phyloP scores from a whole-genome alignment of 2,113 vertebrate species.

The Phaethon lepturus region DNA sequence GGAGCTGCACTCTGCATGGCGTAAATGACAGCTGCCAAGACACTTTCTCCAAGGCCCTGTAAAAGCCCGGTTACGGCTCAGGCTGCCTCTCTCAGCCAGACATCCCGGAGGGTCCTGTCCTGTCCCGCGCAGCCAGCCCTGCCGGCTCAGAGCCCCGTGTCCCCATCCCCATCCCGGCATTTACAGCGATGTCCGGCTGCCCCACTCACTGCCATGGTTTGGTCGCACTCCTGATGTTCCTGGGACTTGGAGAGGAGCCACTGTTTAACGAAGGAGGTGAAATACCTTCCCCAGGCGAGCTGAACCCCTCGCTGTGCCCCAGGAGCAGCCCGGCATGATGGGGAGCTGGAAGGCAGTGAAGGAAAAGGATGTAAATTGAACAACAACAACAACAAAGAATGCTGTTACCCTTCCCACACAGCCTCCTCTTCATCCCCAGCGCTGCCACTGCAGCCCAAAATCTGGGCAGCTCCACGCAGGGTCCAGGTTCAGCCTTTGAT shows the following conservation, averaged over 20 bases:
- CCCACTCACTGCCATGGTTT: neutral
- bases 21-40: constrained; percentile 45
- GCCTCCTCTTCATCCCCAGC: neutral
- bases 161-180: neutral
- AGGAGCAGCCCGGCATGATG: neutral
- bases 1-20: neutral
- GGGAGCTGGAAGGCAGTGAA: neutral
- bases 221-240: fast-evolving
- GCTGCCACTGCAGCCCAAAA: neutral
- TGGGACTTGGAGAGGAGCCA: neutral
- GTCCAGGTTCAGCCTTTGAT: neutral
- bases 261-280: neutral
- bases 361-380: neutral
- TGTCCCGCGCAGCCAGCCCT: neutral
- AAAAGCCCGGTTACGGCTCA: neutral
- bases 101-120: neutral
- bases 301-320: neutral
- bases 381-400: neutral
- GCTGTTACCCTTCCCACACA: neutral
- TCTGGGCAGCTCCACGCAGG: neutral
- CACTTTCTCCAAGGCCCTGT: constrained; percentile 25
- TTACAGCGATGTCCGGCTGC: fast-evolving
- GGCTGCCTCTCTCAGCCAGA: constrained; percentile 10
- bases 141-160: neutral
- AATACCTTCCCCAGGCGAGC: neutral